Evolutionary conservation across 2,888 invertebrate species (phyloP), one percentile per base, ranked within the genome.

Genomic region (Geophilus truncorum): DNA sequence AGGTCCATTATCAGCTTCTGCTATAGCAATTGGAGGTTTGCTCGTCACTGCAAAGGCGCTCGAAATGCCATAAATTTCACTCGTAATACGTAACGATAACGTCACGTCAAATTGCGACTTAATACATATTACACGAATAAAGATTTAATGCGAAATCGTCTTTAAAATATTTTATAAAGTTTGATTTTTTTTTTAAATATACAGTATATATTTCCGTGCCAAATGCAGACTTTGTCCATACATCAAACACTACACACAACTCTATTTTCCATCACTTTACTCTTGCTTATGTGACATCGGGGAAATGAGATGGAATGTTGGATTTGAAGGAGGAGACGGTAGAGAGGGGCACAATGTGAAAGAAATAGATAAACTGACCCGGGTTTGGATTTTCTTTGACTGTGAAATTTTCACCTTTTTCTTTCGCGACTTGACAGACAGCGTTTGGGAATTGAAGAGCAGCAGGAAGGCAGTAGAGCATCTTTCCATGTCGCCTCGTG

Each of bases 391-490:
- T 70, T 70, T 70, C 28, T 70, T 28, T 70, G 70, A 70, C 70
- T 70, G 57, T 21, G 70, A 70, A 70, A 70, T 70, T 28, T 70
- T 70, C 28, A 70, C 70, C 28, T 62, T 62, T 70, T 70, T 70
- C 70, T 70, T 28, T 70, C 25, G 25, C 28, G 28, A 28, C 70
- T 28, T 70, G 70, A 70, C 70, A 70, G 70, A 28, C 70, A 28
- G 70, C 70, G 28, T 70, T 70, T 70, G 70, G 70, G 70, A 70
- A 70, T 70, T 28, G 70, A 70, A 70, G 70, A 70, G 70, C 70
- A 70, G 4, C 28, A 70, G 28, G 28, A 28, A 70, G 15, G n/a
- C 12, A 70, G 12, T 28, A 70, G 12, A 62, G 28, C 25, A 70
- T 28, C 62, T 23, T 62, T 62, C 62, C 23, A 23, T 62, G 62